Percentiles rank a stretch among this genome's conserved stretches.
These are phyloP conservation scores for Platerodrilus igneus DNA, from an alignment of 2,888 invertebrate genomes.

Conservation along the genomic window DNA sequence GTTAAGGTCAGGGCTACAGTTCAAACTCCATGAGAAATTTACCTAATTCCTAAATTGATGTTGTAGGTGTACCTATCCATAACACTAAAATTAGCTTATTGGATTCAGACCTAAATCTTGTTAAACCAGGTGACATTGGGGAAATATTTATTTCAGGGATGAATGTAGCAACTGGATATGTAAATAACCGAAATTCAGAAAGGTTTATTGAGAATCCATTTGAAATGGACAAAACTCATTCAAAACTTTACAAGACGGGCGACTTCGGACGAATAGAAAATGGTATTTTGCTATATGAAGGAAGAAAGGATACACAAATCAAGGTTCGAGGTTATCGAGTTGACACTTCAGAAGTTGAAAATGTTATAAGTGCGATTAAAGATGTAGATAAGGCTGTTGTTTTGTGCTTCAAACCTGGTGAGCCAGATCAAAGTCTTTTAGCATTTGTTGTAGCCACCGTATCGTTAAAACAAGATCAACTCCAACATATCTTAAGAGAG, in stretches of 20 bases:
- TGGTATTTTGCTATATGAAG: slow-evolving; percentile 65
- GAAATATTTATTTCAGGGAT: slow-evolving; percentile 77
- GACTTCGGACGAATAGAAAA: slow-evolving; percentile 75
- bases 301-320: slow-evolving; percentile 74
- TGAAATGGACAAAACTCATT: slow-evolving; percentile 58
- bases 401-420: slow-evolving; percentile 71
- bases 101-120: slow-evolving; percentile 67
- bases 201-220: slow-evolving; percentile 72
- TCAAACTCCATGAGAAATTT: not conserved
- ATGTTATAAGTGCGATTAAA: slow-evolving; percentile 58
- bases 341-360: slow-evolving; percentile 78
- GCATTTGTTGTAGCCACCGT: slow-evolving; percentile 56
- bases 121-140: slow-evolving; percentile 68
- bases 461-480: slow-evolving; percentile 52
- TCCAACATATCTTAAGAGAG: slow-evolving; percentile 61
- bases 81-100: slow-evolving; percentile 78
- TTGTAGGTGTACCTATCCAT: slow-evolving; percentile 65
- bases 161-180: slow-evolving; percentile 77
- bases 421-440: slow-evolving; percentile 65
- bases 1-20: too few relatives aligned
- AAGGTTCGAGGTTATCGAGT: slow-evolving; percentile 84
- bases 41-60: not conserved
- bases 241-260: slow-evolving; percentile 75
- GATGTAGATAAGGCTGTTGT: slow-evolving; percentile 58
- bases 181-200: slow-evolving; percentile 66